Evolutionary conservation across 92 coral and sea anemone genomes (phyloP), one percentile per base, ranked within the genome.

Genomic region (Zoanthus sociatus): DNA sequence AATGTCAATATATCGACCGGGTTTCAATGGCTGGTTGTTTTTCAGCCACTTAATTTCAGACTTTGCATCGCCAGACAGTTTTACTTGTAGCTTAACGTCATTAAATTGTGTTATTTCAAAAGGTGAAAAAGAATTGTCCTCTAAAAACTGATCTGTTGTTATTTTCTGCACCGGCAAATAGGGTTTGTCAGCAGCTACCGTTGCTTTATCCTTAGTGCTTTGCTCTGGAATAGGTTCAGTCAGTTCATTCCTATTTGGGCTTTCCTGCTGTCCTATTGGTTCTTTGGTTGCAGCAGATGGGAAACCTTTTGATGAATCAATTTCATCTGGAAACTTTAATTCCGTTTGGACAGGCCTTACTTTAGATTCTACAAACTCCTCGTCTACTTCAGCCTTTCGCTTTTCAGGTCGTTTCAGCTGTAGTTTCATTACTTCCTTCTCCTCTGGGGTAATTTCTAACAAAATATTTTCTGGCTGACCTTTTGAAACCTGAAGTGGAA

Each of bases 81-180:
- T 91, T 32, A 93, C 87, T 78, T 96, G 95, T 42, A 96, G 82
- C 15, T 87, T 88, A 33, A 77, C 79, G 13, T 77, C 90, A 44
- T 89, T 89, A 32, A 93, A 96, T 78, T 92, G 86, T 67, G 89
- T 96, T 2, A 95, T 95, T 87, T 92, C 98, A 70, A 87, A 82
- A 4, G 90, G 93, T 16, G 91, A 89, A 31, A 54, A 64, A 75
- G 79, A 64, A 78, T 86, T 71, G 63, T 86, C 60, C 14, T 74
- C 74, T 4, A 58, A 70, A 32, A 53, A 68, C 64, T 86, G 68
- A 26, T 72, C 58, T 8, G 71, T 74, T 9, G 50, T 67, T 66
- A 68, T 68, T 16, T 47, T 63, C 15, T 76, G 55, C 15, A 78
- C 42, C 18, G 82, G 82, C 30, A 54, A 77, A 5, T 51, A 46